A percentile compares a stretch with the other conserved stretches of the same genome.
These are phyloP conservation scores for Muscidifurax raptorellus DNA, from an alignment of 1,140 invertebrate genomes.

Conservation along the genomic window DNA sequence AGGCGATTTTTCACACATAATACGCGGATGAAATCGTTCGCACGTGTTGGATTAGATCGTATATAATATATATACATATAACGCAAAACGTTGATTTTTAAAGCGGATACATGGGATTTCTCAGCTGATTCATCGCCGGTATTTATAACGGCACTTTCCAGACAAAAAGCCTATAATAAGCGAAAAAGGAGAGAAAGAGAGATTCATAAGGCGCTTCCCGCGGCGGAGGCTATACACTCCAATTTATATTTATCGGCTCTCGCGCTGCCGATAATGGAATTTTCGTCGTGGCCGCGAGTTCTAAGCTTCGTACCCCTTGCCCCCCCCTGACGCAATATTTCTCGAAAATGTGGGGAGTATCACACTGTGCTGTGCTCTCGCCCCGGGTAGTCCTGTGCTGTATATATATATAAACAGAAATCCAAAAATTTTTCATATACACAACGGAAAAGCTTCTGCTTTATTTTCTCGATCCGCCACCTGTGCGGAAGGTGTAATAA, in stretches of 20 bases:
- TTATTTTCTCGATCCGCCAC: too few relatives aligned
- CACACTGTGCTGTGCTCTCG: neutral
- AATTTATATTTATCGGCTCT: constrained; percentile 73
- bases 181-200: neutral
- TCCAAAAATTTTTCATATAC: neutral
- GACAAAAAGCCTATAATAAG: neutral
- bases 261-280: constrained; percentile 70
- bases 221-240: constrained; percentile 40
- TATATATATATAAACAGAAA: neutral
- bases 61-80: too few relatives aligned
- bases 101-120: too few relatives aligned
- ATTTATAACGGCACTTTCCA: constrained; percentile 18
- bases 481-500: too few relatives aligned
- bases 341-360: constrained; percentile 26
- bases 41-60: too few relatives aligned
- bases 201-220: constrained; percentile 9
- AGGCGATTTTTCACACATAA: too few relatives aligned
- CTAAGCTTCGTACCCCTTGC: constrained; percentile 7
- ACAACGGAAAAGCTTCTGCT: neutral
- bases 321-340: constrained; percentile 29
- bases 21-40: too few relatives aligned
- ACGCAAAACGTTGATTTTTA: too few relatives aligned
- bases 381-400: neutral
- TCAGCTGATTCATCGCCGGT: too few relatives aligned
- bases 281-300: constrained; percentile 57